phyloP scores from a whole-genome alignment of 1,140 invertebrate genomes.

The Chironomus tepperi region DNA sequence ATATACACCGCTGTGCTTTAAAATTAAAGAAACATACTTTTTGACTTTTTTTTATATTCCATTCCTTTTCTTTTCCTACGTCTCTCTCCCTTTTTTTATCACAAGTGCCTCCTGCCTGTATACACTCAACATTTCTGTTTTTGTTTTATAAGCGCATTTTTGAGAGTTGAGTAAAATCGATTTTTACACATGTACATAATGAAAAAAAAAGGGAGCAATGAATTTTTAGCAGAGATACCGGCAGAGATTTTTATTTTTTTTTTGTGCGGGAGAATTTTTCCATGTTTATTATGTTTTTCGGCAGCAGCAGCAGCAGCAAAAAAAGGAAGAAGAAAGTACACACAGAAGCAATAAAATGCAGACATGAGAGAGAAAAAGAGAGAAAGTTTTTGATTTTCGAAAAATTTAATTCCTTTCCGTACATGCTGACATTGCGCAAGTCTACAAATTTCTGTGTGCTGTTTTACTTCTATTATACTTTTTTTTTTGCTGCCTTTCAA shows the following conservation, averaged over 20 bases:
- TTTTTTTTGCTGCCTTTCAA: no score
- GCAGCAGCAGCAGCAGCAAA: no score
- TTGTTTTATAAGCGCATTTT: neutral
- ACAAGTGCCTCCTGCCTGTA: neutral
- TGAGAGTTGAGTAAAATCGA: neutral
- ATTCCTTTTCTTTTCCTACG: no score
- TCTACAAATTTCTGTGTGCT: constrained; percentile 11
- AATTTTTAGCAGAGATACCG: neutral
- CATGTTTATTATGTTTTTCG: neutral
- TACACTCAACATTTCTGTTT: neutral
- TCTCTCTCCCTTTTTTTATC: neutral
- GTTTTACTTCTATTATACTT: no score
- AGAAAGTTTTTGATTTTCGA: neutral
- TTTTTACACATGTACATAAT: neutral
- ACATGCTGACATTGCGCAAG: neutral
- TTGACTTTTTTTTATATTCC: no score
- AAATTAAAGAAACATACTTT: no score
- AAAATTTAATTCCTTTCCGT: neutral
- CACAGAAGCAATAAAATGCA: neutral
- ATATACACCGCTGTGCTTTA: no score
- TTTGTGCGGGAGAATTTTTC: neutral
- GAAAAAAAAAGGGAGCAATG: neutral
- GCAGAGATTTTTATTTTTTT: no score
- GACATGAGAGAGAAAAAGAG: neutral
- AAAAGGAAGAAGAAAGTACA: no score